These are phyloP conservation scores for Caenorhabditis wallacei DNA, from an alignment of 2,888 invertebrate species.

Conservation along the genomic window DNA sequence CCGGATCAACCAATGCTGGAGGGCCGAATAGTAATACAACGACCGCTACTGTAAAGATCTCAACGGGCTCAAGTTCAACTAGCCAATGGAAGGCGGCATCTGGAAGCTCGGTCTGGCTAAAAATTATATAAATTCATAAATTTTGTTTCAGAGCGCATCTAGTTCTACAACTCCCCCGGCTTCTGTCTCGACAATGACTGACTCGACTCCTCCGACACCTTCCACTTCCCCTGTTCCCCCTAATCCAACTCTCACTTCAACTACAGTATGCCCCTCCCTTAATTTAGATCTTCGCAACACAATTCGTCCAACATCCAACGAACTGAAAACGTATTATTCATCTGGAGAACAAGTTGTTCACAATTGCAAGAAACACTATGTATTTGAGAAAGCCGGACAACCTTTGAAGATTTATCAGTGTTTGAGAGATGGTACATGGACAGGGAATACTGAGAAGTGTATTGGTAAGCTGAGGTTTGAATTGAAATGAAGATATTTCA, in stretches of 20 bases:
- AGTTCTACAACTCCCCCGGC: no score
- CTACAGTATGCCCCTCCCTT: neutral
- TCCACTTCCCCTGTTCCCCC: neutral
- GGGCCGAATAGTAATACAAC: no score
- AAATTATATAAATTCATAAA: no score
- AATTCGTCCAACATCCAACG: neutral
- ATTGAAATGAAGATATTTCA: neutral
- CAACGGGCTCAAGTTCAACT: no score
- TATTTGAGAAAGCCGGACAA: slow-evolving; percentile 1
- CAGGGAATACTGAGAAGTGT: slow-evolving; percentile 3
- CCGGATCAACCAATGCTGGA: no score
- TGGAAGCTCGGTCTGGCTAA: no score
- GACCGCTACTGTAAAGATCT: no score
- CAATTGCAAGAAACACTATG: slow-evolving; percentile 4
- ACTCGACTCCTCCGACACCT: neutral
- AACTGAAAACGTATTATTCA: neutral
- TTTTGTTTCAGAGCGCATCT: no score
- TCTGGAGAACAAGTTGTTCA: slow-evolving; percentile 2
- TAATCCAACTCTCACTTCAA: neutral
- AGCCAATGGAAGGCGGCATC: no score
- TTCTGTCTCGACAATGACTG: no score
- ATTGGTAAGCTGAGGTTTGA: neutral
- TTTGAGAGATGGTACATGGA: neutral
- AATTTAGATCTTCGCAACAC: neutral
- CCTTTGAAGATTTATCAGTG: slow-evolving; percentile 10